Conservation (phyloP, 2,113 vertebrate genomes). For the Pitta sordida region DNA sequence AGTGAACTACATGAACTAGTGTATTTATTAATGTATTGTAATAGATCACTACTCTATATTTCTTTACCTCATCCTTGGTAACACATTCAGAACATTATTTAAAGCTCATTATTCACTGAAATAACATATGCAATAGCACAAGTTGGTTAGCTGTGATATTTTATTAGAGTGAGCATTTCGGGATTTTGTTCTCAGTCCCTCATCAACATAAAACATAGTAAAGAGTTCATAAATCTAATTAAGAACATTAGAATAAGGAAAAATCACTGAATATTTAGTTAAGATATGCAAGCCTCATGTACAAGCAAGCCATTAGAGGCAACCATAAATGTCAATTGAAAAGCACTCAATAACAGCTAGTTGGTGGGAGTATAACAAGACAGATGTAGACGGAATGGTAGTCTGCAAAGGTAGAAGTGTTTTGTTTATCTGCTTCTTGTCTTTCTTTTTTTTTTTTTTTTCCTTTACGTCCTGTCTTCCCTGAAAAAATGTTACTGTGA, state of each 20-base stretch:
- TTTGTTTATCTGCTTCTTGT: background rate
- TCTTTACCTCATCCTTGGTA: slow-evolving; percentile 65
- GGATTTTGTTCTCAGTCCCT: slow-evolving; percentile 63
- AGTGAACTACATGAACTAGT: slow-evolving; percentile 12
- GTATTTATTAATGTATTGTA: slow-evolving; percentile 71
- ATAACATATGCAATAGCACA: slow-evolving; percentile 71
- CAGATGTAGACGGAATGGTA: background rate
- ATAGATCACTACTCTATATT: slow-evolving; percentile 71
- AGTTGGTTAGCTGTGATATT: slow-evolving; percentile 72
- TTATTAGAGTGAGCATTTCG: slow-evolving; percentile 64
- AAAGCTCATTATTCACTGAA: slow-evolving; percentile 75
- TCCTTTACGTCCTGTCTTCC: fast-evolving
- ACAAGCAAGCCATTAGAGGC: slow-evolving; percentile 47
- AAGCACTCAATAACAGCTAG: slow-evolving; percentile 49
- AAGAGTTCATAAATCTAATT: slow-evolving; percentile 78
- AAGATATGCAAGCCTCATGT: slow-evolving; percentile 43
- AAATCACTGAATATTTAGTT: slow-evolving; percentile 63
- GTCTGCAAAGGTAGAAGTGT: background rate
- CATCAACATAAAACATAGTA: slow-evolving; percentile 74
- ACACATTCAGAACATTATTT: slow-evolving; percentile 76
- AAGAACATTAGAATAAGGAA: slow-evolving; percentile 68
- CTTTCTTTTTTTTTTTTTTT: background rate
- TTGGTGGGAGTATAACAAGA: background rate
- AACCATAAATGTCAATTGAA: slow-evolving; percentile 57
- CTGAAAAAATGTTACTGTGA: background rate